Evolutionary conservation across 2,113 vertebrate species (phyloP).

Genomic region (Caretta caretta): DNA sequence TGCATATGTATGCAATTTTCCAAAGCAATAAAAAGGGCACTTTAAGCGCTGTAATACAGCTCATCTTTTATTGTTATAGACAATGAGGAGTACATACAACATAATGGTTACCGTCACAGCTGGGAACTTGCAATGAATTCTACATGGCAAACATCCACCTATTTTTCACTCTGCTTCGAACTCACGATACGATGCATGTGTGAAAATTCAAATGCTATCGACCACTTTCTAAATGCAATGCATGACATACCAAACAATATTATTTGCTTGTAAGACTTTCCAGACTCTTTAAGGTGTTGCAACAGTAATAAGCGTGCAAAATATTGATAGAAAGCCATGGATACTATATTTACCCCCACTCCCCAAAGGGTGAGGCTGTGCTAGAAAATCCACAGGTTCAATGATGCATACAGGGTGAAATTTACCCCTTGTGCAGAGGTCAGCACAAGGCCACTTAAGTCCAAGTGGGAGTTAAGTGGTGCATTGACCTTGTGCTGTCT

Average conservation of each 20-base stretch:
- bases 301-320: conserved; percentile 24
- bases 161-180: conserved; percentile 33
- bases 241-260: rapidly evolving
- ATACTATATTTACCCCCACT: background rate
- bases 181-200: rapidly evolving
- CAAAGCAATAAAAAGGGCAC: conserved; percentile 20
- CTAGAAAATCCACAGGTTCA: conserved; percentile 7
- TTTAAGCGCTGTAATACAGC: conserved; percentile 8
- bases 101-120: background rate
- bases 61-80: conserved; percentile 65
- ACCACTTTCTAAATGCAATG: background rate
- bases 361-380: background rate
- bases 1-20: background rate
- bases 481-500: background rate
- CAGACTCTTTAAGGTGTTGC: background rate
- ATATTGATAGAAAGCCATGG: background rate
- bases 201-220: background rate
- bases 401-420: background rate
- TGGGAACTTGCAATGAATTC: conserved; percentile 33
- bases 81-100: conserved; percentile 20
- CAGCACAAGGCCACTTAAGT: background rate
- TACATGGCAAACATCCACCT: conserved; percentile 25
- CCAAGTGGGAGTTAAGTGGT: background rate
- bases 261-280: background rate
- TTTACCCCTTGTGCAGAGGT: background rate